Base-by-base conservation (phyloP, 1,140 invertebrate species). In the Latrodectus geometricus region DNA sequence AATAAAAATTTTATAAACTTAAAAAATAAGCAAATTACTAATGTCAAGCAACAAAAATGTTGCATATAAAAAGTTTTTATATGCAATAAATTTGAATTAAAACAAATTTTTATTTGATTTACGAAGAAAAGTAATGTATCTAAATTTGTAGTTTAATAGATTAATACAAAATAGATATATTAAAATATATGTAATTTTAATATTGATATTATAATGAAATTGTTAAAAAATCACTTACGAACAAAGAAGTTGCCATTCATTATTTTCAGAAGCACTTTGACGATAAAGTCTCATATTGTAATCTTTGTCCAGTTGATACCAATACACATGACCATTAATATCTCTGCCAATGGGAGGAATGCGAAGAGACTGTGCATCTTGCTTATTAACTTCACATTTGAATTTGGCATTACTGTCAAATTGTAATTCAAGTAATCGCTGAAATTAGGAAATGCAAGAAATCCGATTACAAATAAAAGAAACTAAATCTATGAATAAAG, bases 361-460 rank as follows among this genome's bases (percentile, higher is more conserved):
- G 69, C 98, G 93, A 73, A 99, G 92, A 52, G 96, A 95, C 76
- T 93, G 93, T 54, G 96, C 94, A 88, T 94, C 93, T 72, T 95
- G 91, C 89, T 95, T 95, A 91, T 98, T 97, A 8, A 99, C 94
- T 91, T 97, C 95, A 88, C 94, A 94, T 91, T 99, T 98, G 91
- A 99, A 99, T 90, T 97, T 98, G 68, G 93, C 92, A 93, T 99
- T 98, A 88, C 94, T 93, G 90, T 99, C 97, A 92, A 99, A 99
- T 91, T 99, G 98, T 89, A 95, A 94, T 92, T 99, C 98, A 87
- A 98, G 92, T 70, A 99, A 92, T 90, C 95, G 94, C 96, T 98
- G 90, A 20, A 92, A 92, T 72, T 85, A 52, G 35, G 35, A 35
- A 5, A 35, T 35, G 35, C 35, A 35, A 35, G 5, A 35, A 35